phyloP scores from a whole-genome alignment of 2,888 invertebrate genomes.

The Venusia cambrica region DNA sequence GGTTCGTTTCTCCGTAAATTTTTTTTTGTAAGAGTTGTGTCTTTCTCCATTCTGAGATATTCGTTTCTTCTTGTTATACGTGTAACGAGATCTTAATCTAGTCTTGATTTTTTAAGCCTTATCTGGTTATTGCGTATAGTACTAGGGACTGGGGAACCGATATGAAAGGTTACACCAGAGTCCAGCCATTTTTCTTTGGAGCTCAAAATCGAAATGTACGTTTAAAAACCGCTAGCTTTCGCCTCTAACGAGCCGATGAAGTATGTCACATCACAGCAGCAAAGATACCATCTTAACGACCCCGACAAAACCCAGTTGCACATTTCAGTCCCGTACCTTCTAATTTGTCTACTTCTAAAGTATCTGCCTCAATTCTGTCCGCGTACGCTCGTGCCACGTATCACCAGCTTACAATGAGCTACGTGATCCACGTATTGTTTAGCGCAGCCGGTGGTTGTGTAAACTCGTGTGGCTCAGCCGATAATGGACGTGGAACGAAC shows the following conservation, averaged over 20 bases:
- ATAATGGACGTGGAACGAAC: constrained; percentile 43
- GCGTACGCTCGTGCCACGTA: constrained; percentile 18
- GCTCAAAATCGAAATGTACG: neutral
- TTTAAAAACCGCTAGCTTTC: constrained; percentile 3
- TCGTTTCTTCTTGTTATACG: no score
- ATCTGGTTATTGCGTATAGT: no score
- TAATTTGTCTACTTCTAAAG: constrained; percentile 23
- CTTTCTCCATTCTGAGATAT: no score
- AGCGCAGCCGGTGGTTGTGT: constrained; percentile 24
- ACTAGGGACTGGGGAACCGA: no score
- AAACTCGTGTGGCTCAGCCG: constrained; percentile 35
- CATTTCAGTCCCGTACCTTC: constrained; percentile 24
- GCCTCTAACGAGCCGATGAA: constrained; percentile 11
- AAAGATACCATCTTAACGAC: constrained; percentile 20
- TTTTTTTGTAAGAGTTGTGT: no score
- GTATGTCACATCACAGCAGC: constrained; percentile 9
- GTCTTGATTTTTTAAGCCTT: no score
- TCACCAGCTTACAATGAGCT: constrained; percentile 28
- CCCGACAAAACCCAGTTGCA: constrained; percentile 19
- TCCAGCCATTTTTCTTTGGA: neutral
- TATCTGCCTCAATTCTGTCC: constrained; percentile 23
- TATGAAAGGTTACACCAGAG: no score
- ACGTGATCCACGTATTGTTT: constrained; percentile 17
- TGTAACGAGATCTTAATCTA: no score
- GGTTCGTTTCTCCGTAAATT: no score